Percentiles rank a stretch among this genome's conserved stretches.
Evolutionary conservation across 2,797 vertebrate genomes (phyloP).

Genomic region (Halcyon leucocephala): DNA sequence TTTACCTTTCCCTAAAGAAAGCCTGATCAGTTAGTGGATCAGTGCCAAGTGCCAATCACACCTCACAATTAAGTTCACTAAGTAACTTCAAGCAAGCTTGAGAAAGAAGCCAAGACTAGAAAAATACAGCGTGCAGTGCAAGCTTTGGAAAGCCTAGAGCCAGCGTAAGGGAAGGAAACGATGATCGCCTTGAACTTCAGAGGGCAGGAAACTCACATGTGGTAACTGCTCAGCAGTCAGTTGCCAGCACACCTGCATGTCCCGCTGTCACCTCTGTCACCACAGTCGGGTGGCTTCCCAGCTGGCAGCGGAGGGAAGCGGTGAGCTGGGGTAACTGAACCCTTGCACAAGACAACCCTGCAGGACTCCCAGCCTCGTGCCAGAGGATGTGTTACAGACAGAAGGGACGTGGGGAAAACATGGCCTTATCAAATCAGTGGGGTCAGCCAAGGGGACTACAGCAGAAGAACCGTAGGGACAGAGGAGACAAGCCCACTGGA

Average conservation of each 20-base stretch:
- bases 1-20: not conserved
- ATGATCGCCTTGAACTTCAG: not conserved
- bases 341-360: not conserved
- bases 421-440: not conserved
- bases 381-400: fast-evolving
- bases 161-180: not conserved
- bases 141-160: not conserved
- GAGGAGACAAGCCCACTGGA: not conserved
- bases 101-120: not conserved
- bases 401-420: not conserved
- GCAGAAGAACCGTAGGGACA: not conserved
- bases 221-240: not conserved
- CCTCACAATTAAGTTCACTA: not conserved
- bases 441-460: not conserved
- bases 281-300: fast-evolving
- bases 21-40: fast-evolving
- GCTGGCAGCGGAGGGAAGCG: fast-evolving
- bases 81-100: not conserved
- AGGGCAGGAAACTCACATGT: not conserved
- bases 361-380: not conserved
- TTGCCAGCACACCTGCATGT: not conserved
- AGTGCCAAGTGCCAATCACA: not conserved
- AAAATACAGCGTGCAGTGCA: fast-evolving
- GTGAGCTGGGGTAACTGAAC: not conserved
- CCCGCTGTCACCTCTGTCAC: not conserved